phyloP scores from a whole-genome alignment of 2,888 invertebrate genomes.

The Nasonovia ribisnigri region DNA sequence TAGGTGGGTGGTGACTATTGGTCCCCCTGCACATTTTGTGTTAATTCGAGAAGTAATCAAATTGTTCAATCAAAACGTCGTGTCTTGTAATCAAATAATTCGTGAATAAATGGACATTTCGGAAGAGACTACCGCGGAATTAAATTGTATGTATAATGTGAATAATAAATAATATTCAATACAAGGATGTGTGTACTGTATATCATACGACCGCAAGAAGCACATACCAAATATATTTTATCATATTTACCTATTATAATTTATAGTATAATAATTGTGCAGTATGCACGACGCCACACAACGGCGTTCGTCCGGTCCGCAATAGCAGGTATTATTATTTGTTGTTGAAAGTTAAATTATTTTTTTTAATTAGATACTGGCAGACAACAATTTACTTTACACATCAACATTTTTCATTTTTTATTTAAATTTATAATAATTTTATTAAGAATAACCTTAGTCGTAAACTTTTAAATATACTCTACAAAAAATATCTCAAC shows the following conservation, averaged over 20 bases:
- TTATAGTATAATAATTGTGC: neutral
- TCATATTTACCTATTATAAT: neutral
- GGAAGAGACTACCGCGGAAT: neutral
- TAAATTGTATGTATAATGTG: neutral
- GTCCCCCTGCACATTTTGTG: neutral
- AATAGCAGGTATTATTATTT: neutral
- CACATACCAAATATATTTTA: neutral
- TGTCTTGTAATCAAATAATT: neutral
- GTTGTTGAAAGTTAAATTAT: neutral
- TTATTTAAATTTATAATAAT: neutral
- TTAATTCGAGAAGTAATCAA: neutral
- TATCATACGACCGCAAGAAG: neutral
- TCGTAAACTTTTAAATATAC: neutral
- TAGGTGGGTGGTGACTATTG: neutral
- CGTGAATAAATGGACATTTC: neutral
- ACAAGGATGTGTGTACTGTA: neutral
- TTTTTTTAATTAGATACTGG: neutral
- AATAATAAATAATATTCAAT: conserved; percentile 12
- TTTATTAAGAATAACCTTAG: neutral
- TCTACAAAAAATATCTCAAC: neutral
- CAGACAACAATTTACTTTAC: neutral
- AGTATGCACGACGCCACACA: neutral
- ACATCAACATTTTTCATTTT: neutral
- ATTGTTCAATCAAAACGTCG: neutral
- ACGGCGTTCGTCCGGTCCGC: neutral